These are phyloP conservation scores for Meteorus cinctellus DNA, from an alignment of 2,888 invertebrate genomes.

Conservation along the genomic window DNA sequence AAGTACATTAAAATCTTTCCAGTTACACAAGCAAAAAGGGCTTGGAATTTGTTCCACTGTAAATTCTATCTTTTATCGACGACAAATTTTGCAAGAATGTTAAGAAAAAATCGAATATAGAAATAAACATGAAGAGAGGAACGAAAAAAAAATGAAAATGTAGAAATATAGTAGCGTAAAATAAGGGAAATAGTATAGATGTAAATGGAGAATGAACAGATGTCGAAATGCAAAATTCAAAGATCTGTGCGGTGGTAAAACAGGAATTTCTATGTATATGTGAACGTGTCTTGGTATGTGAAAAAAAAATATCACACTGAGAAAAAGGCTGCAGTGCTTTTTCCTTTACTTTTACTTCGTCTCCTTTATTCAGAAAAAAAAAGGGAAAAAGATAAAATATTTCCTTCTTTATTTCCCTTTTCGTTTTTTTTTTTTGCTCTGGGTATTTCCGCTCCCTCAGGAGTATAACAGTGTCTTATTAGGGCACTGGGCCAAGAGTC, in stretches of 20 bases:
- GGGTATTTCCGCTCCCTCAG: neutral
- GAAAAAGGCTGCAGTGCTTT: neutral
- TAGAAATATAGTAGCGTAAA: slow-evolving; percentile 6
- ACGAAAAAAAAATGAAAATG: neutral
- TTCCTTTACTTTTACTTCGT: neutral
- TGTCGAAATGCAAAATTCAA: slow-evolving; percentile 24
- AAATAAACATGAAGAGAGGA: neutral
- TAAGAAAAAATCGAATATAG: neutral
- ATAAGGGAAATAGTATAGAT: neutral
- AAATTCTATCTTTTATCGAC: neutral
- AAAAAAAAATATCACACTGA: neutral
- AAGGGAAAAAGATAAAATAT: no score
- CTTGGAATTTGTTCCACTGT: neutral
- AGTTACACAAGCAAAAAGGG: neutral
- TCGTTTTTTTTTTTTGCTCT: neutral
- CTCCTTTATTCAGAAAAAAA: no score
- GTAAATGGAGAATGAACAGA: slow-evolving; percentile 25
- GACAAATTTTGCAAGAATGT: neutral
- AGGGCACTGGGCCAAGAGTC: slow-evolving; percentile 39
- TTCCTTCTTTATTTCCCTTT: neutral
- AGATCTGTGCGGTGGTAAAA: neutral
- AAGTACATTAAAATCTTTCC: neutral
- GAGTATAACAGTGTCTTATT: slow-evolving; percentile 43
- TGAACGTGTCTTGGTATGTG: neutral
- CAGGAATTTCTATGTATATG: neutral